A percentile compares a stretch with the other conserved stretches of the same genome.
These are phyloP conservation scores for Drosophila neocordata DNA, from an alignment of 1,140 invertebrate genomes.

Conservation along the genomic window DNA sequence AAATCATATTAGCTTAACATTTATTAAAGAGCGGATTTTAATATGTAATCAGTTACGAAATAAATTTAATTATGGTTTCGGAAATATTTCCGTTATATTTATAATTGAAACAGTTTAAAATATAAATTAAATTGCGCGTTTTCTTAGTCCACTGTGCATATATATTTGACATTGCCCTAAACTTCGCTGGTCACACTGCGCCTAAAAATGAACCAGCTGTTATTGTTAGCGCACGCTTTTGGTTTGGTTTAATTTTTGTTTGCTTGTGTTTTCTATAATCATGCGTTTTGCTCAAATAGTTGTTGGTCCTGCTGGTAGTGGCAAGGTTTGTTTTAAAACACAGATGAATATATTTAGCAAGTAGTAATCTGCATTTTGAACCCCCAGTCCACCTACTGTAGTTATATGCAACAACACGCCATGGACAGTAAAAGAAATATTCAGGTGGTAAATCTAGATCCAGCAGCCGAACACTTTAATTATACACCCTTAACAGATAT, in stretches of 20 bases:
- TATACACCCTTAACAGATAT: slow-evolving; percentile 95
- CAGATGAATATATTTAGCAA: background rate
- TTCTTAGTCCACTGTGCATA: background rate
- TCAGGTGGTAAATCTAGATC: slow-evolving; percentile 97
- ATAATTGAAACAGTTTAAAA: background rate
- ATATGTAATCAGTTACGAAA: too few relatives aligned
- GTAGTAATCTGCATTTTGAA: background rate
- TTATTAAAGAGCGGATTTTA: too few relatives aligned
- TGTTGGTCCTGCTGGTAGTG: slow-evolving; percentile 97
- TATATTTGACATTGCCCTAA: background rate
- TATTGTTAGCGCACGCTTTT: slow-evolving; percentile 16
- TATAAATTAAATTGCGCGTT: background rate
- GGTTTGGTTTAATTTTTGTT: slow-evolving; percentile 35
- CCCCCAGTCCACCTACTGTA: slow-evolving; percentile 96
- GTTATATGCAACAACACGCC: slow-evolving; percentile 93
- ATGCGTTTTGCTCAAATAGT: slow-evolving; percentile 98
- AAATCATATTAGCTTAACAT: too few relatives aligned
- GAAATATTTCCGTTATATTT: background rate
- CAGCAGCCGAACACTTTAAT: slow-evolving; percentile 97
- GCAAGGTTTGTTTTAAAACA: slow-evolving; percentile 88
- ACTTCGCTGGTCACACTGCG: background rate
- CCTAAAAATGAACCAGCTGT: background rate
- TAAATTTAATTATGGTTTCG: too few relatives aligned
- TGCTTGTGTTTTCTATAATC: slow-evolving; percentile 54
- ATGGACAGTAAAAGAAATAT: slow-evolving; percentile 89